Conservation (phyloP, 2,888 invertebrate species). For the Gortyna flavago region DNA sequence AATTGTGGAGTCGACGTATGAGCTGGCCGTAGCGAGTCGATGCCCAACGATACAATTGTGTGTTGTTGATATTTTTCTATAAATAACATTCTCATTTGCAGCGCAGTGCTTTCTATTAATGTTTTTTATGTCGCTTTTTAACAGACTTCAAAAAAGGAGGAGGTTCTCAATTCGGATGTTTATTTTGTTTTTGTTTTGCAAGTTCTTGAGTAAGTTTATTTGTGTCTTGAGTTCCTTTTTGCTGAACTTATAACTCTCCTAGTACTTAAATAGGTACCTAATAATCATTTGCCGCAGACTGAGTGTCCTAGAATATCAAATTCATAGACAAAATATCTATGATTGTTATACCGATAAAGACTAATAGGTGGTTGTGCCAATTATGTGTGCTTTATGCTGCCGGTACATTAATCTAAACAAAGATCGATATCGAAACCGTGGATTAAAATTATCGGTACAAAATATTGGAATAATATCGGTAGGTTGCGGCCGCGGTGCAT, state of each 20-base stretch:
- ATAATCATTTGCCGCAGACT: conserved; percentile 31
- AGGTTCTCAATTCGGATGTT: no score
- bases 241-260: neutral
- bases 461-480: conserved; percentile 44
- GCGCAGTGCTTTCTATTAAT: conserved; percentile 51
- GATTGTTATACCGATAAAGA: conserved; percentile 53
- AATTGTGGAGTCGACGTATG: conserved; percentile 80
- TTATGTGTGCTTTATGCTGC: conserved; percentile 41
- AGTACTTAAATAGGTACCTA: conserved; percentile 34
- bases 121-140: conserved; percentile 25
- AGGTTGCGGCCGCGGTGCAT: conserved; percentile 57
- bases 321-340: conserved; percentile 45
- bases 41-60: conserved; percentile 73
- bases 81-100: conserved; percentile 63
- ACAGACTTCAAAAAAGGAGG: no score
- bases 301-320: conserved; percentile 47
- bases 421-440: conserved; percentile 48
- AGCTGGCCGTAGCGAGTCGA: conserved; percentile 72
- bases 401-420: conserved; percentile 37
- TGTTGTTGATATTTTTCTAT: conserved; percentile 71
- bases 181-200: conserved; percentile 22
- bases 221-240: no score
- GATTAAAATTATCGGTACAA: conserved; percentile 56
- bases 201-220: conserved; percentile 56
- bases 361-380: conserved; percentile 52